Evolutionary conservation across 2,888 invertebrate species (phyloP).

Genomic region (Harpalus rufipes): DNA sequence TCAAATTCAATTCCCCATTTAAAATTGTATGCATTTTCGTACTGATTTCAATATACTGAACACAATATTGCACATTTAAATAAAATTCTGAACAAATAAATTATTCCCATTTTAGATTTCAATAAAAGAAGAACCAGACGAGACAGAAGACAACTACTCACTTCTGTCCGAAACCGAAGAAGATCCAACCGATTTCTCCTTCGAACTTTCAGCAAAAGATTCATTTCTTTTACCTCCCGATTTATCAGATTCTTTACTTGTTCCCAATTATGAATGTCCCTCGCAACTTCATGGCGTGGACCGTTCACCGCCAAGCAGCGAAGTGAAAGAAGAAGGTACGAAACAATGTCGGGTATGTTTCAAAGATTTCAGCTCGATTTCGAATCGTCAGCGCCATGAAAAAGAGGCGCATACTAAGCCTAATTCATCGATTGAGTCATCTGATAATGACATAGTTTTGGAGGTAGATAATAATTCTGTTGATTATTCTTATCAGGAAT

Average conservation of each 20-base stretch:
- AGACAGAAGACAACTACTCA: conserved; percentile 6
- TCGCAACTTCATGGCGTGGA: conserved; percentile 69
- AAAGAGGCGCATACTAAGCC: conserved; percentile 69
- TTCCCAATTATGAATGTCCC: conserved; percentile 44
- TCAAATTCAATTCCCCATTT: too few relatives aligned
- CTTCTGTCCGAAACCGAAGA: conserved; percentile 29
- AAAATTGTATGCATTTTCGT: too few relatives aligned
- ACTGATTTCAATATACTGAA: too few relatives aligned
- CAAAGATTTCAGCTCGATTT: conserved; percentile 72
- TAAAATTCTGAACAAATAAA: background rate
- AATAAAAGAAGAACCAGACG: conserved; percentile 61
- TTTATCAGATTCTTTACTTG: conserved; percentile 44
- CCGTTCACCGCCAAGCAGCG: conserved; percentile 38
- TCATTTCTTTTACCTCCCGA: background rate
- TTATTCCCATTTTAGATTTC: background rate
- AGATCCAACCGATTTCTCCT: conserved; percentile 20
- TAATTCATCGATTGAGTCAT: background rate
- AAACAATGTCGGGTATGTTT: conserved; percentile 72
- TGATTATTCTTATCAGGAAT: background rate
- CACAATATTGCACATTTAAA: background rate
- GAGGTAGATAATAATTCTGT: background rate
- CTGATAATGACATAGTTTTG: background rate
- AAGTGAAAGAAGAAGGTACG: conserved; percentile 14
- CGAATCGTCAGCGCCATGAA: conserved; percentile 74
- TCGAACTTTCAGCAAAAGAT: background rate